Evolutionary conservation across 2,113 vertebrate species (phyloP).

Genomic region (Odobenus rosmarus): DNA sequence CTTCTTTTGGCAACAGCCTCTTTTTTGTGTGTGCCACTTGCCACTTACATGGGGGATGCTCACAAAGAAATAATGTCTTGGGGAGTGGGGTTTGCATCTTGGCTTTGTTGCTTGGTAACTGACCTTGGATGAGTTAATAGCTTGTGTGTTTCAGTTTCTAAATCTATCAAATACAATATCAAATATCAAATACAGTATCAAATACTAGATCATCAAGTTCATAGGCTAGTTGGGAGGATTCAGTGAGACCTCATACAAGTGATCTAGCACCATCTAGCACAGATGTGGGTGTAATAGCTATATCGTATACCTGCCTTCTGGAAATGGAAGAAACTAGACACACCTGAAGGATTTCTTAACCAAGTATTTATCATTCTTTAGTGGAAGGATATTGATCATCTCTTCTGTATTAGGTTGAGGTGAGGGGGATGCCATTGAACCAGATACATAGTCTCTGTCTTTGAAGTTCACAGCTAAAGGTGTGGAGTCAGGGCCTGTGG

Average conservation of each 20-base stretch:
- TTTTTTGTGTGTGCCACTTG: neutral
- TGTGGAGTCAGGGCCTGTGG: neutral
- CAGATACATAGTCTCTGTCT: neutral
- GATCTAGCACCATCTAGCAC: too few species aligned
- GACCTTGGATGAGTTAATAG: neutral
- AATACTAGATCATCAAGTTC: neutral
- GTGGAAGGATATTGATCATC: neutral
- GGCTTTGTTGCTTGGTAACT: neutral
- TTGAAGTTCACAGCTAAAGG: neutral
- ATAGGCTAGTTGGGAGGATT: neutral
- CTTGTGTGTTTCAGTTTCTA: conserved; percentile 19
- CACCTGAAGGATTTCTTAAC: neutral
- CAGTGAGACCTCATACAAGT: neutral
- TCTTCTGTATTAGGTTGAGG: neutral
- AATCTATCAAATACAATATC: neutral
- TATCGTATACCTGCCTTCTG: neutral
- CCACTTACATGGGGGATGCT: neutral
- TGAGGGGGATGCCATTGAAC: neutral
- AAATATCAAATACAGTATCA: neutral
- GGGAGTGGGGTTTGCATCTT: neutral
- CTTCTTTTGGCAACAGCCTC: neutral
- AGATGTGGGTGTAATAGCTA: too few species aligned
- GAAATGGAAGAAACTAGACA: neutral
- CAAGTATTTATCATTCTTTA: neutral
- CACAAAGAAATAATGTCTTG: neutral